Base-by-base conservation (phyloP, 2,797 vertebrate species). In the Neopelma chrysocephalum region DNA sequence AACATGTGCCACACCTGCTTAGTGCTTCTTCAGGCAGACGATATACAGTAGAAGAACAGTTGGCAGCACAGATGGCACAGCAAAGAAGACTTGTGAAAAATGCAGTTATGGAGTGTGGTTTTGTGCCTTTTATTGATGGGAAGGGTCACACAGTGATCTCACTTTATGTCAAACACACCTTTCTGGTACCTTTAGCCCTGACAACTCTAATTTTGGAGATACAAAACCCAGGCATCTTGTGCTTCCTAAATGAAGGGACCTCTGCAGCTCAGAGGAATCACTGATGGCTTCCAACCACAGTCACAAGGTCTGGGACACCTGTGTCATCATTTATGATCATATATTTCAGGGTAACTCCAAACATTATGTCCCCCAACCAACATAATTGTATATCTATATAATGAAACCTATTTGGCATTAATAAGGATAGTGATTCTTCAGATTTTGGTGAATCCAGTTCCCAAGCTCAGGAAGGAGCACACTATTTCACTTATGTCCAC, bases 11-110 rank as follows among this genome's bases (percentile, higher is more conserved):
- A 96, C 97, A 98, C 97, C 97, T 98, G 97, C 97, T 98, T 97
- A 97, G 97, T 86, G 36, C 96, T 89, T 94, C 86, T 97, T 96
- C 93, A 91, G 91, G 96, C 87, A 82, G 96, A 95, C 86, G 75
- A 95, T 77, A 82, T 78, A 45, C 85, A 94, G 96, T 87, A 78
- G 95, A 89, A 87, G 94, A 97, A 96, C 97, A 98, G 96, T 97
- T 98, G 98, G 97, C 95, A 89, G 96, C 50, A 82, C 98, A 98
- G 98, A 98, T 98, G 98, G 98, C 89, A 80, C 90, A 94, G 96
- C 89, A 64, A 86, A 91, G 95, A 93, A 60, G 82, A 96, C 82
- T 89, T 82, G 87, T 93, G 96, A 96, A 89, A 93, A 96, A 97
- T 78, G 89, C 65, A 73, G 93, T 94, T 62, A 87, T 86, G 66